Evolutionary conservation across 35 echinoderm and acorn worm species (phyloP).

Genomic region (Strongylocentrotus purpuratus): DNA sequence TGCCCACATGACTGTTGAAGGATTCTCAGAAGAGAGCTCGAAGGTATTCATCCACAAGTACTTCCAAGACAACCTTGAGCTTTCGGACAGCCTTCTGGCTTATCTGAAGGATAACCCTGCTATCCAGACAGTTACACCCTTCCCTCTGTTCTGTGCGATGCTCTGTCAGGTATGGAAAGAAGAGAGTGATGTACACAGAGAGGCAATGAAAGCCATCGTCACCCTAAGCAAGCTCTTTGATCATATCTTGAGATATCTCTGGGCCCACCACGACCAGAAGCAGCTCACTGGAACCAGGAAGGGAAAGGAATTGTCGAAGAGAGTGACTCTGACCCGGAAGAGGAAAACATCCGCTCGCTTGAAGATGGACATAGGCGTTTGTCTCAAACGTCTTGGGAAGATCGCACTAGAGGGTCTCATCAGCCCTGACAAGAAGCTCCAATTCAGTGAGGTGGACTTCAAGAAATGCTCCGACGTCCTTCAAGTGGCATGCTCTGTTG

Average conservation of each 20-base stretch:
- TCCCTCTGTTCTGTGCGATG: slow-evolving; percentile 49
- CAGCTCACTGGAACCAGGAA: not conserved
- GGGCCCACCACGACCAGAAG: slow-evolving; percentile 26
- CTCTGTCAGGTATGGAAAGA: slow-evolving; percentile 56
- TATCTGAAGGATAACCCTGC: slow-evolving; percentile 41
- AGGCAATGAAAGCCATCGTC: slow-evolving; percentile 11
- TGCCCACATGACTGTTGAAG: slow-evolving; percentile 49
- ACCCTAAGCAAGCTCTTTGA: slow-evolving; percentile 40
- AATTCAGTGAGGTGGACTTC: slow-evolving; percentile 57
- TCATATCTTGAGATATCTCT: slow-evolving; percentile 43
- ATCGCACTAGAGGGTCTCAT: slow-evolving; percentile 51
- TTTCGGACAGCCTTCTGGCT: not conserved
- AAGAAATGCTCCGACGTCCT: not conserved
- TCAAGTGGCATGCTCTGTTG: slow-evolving; percentile 41
- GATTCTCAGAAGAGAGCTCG: slow-evolving; percentile 43
- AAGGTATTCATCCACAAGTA: slow-evolving; percentile 17
- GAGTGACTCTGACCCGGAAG: slow-evolving; percentile 7
- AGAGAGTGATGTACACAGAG: not conserved
- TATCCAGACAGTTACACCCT: slow-evolving; percentile 15
- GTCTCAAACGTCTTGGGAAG: slow-evolving; percentile 44
- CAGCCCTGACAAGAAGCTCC: slow-evolving; percentile 43
- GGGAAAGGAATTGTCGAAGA: not conserved
- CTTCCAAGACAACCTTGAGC: slow-evolving; percentile 11
- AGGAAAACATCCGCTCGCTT: not conserved
- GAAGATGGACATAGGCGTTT: not conserved